phyloP scores from a whole-genome alignment of 2,113 vertebrate species.

The Aptenodytes patagonicus region DNA sequence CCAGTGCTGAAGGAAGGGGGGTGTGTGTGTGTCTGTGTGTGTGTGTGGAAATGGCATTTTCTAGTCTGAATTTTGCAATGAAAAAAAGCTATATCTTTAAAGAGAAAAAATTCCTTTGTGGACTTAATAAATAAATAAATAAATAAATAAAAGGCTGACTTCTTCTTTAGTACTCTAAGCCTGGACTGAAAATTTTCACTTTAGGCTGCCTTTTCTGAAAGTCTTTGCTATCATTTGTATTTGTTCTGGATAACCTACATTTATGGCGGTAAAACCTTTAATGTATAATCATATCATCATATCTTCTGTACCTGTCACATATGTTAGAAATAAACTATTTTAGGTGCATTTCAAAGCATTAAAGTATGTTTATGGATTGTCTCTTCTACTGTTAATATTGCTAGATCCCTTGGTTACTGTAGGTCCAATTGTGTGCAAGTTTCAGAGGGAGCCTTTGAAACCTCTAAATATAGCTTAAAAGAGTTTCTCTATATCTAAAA shows the following conservation, averaged over 20 bases:
- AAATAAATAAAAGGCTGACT: background rate
- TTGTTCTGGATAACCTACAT: slow-evolving; percentile 48
- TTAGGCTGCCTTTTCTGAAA: background rate
- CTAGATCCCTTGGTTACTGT: slow-evolving; percentile 8
- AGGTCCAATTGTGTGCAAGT: background rate
- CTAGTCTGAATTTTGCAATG: background rate
- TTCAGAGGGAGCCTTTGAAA: slow-evolving; percentile 49
- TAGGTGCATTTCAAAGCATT: background rate
- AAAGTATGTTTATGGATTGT: slow-evolving; percentile 38
- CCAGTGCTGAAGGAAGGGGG: background rate
- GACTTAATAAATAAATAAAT: background rate
- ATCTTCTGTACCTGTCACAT: background rate
- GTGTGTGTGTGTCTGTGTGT: too few species aligned
- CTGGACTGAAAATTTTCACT: background rate
- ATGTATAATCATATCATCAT: slow-evolving; percentile 19
- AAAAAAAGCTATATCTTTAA: background rate
- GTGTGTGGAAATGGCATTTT: background rate
- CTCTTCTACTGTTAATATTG: background rate
- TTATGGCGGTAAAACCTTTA: slow-evolving; percentile 10
- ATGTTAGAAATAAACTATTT: background rate
- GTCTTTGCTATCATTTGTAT: background rate
- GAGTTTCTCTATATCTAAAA: slow-evolving; percentile 58
- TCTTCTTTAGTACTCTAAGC: background rate
- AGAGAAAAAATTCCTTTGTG: background rate
- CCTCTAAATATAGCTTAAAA: slow-evolving; percentile 57